Evolutionary conservation across 1,140 invertebrate species (phyloP), one percentile per base, ranked within the genome.

Genomic region (Tetramorium alpestre): DNA sequence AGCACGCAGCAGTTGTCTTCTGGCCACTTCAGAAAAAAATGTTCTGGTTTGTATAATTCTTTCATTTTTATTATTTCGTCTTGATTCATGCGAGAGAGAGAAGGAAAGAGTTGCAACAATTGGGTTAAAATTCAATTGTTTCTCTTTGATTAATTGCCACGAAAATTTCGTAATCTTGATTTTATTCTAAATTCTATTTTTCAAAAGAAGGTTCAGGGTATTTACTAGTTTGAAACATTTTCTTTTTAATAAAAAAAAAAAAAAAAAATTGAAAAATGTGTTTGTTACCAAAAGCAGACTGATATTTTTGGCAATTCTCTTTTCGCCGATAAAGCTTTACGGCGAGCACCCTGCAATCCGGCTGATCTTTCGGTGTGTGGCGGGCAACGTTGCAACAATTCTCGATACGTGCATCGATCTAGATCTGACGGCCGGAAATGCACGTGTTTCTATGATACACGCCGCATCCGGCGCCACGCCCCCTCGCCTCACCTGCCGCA

Each of bases 391-490:
- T 22, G 80, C 38, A 80, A 80, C 64, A 77, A 86, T 33, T 69
- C 77, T 64, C 58, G 54, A 86, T 77, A 77, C 54, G 51, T 38
- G 16, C 86, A 86, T 90, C 89, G 85, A 91, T 91, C 85, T 89
- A 89, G 85, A 91, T 87, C 87, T 89, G 81, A 73, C 86, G 82
- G 47, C 78, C 91, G 91, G 91, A 90, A 91, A 92, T 93, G 92
- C 93, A 90, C 89, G 89, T 89, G 93, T 94, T 93, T 92, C 92
- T 94, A 93, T 94, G 93, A 94, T 93, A 94, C 93, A 89, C 90
- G 91, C 80, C 88, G 91, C 93, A 94, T 94, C 94, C 94, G 94
- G 93, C 93, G 92, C 94, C 94, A 94, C 93, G 94, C 94, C 94
- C 91, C 91, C 93, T 94, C 91, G 88, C 90, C 90, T 93, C 94